Base-by-base conservation (phyloP, 2,113 vertebrate genomes). In the Perognathus longimembris region DNA sequence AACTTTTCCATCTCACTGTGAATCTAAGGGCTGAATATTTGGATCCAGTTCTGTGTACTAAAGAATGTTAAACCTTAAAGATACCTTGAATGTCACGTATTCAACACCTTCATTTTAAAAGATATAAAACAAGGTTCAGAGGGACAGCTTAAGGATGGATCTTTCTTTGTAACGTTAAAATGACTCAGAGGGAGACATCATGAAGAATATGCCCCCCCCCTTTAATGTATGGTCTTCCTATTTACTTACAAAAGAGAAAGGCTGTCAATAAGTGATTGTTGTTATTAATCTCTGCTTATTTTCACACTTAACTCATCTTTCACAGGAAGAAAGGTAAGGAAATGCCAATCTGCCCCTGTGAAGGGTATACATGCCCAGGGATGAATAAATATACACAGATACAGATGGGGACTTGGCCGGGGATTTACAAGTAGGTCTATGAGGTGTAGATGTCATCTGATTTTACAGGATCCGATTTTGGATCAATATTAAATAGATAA, bases 121-220 rank as follows among this genome's bases (percentile, higher is more conserved):
- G 17, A 93, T 63, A 84, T 30, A 79, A 95, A 85, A 30, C 38
- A 74, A 82, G 59, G 71, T 18, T 38, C 66, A 75, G 40, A 70
- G 85, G 85, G 14, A 66, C 21, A 83, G 34, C 75, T 90, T 63
- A 80, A 89, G 71, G 86, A 84, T 64, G 40, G 85, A 7, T 82
- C 79, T 89, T 95, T 85, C 73, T 84, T 85, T 90, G 71, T 84
- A 89, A 90, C 9, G 28, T 88, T 90, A 75, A 88, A 90, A 82
- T 82, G 85, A 90, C 30, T 90, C 88, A 78, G 80, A 80, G 30
- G 71, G 42, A 91, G 32, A 69, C 42, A 75, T 30, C 38, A 71
- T 34, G 20, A 69, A 61, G 40, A 92, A 81, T 77, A 86, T 69
- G n/a, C n/a, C 12, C 45, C 45, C 45, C 45, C 45, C 17, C 82